Evolutionary conservation across 2,797 vertebrate species (phyloP), one percentile per base, ranked within the genome.

Genomic region (Eidolon dupreanum): DNA sequence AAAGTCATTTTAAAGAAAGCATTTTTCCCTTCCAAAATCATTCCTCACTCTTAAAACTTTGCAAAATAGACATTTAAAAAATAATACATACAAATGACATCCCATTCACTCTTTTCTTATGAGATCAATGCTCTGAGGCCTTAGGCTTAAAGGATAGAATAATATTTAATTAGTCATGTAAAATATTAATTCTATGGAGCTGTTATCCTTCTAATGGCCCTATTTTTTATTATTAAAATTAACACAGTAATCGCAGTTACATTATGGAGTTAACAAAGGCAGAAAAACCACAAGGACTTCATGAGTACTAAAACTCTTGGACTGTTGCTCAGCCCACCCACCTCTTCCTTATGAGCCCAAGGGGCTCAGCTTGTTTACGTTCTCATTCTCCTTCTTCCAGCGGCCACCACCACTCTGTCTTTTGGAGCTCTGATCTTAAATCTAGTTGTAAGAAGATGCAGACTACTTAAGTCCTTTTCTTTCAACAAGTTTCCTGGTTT

Each of bases 171-270:
- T 92, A 88, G 36, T 79, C 16, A 51, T n/a, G 9, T 95, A 61
- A 96, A 94, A 88, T 73, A 90, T 85, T 93, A 82, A 96, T 87
- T 83, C 10, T 81, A 5, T n/a, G 43, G 65, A 63, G 15, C n/a
- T 84, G 59, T 61, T 95, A 43, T 87, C 82, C 12, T 24, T 70
- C 33, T 90, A 90, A 82, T 49, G 59, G 5, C 36, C 9, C 17
- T 90, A 93, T 15, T 61, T 89, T 83, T 93, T 59, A 7, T 65
- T 24, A 59, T 73, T 75, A 93, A 51, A 87, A 59, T 77, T 28
- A 26, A 49, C 85, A 73, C 0, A 5, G 5, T 36, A 19, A 15
- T 88, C 75, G 11, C 28, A 38, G 8, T 71, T 88, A 41, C 4
- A 5, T 5, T 43, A 24, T 65, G 61, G 36, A 55, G 13, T 73